Base-by-base conservation (phyloP, 1,140 invertebrate genomes). In the Lasaia peninsularis region DNA sequence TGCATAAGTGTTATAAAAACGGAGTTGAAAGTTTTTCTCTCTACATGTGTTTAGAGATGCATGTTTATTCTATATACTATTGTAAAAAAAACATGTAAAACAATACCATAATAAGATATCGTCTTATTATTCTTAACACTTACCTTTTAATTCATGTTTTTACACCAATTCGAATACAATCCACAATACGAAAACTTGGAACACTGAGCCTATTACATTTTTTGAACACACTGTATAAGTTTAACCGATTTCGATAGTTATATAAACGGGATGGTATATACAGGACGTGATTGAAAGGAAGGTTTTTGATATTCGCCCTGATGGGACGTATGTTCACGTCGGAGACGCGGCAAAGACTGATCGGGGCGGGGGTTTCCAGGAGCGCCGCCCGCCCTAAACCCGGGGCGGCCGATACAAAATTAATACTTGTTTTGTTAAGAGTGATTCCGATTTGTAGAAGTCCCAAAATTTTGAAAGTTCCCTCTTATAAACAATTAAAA, bases 341-440 rank as follows among this genome's bases (percentile, higher is more conserved):
- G 71, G 59, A 58, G 59, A 64, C 76, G 65, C 78, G 71, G 76
- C 14, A 44, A 44, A 16, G 16, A 44, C 40, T 44, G 40, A 18
- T 72, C 73, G 63, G 72, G 65, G 73, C 77, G 78, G 78, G 72
- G 69, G 65, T 52, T 60, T 55, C 58, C 57, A 59, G 53, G 77
- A 77, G 68, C 64, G 73, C 78, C 78, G 73, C 76, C 78, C 79
- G 77, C 76, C 77, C 73, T 60, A 56, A 59, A 63, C 51, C 67
- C 62, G 63, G 73, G 68, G 77, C 72, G 73, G 8, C 75, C 80
- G 84, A 87, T 85, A 87, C 84, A 84, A 82, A 85, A 85, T 87
- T 87, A 87, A 87, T 87, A 87, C 84, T 87, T 87, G 80, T 84
- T 85, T 87, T 84, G 78, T 80, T 80, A 85, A 84, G 80, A 84